Base-by-base conservation (phyloP, 2,888 invertebrate genomes). In the Cerastoderma edule region DNA sequence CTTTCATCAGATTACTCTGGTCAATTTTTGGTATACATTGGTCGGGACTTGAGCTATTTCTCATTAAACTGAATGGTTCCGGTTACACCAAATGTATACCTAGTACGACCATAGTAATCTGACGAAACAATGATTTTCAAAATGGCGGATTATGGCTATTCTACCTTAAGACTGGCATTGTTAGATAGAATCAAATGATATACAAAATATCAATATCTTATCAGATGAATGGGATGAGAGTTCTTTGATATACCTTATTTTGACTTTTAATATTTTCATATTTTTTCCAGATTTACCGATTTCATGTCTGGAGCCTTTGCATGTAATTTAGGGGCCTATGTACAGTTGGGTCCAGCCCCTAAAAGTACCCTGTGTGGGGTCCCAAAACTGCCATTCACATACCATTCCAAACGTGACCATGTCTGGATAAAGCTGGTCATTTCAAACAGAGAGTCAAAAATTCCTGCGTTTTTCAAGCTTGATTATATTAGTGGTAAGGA, bases 361-460 rank as follows among this genome's bases (percentile, higher is more conserved):
- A 22, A 39, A 44, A 56, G 19, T 16, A 68, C 68, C 27, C 24
- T 68, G 10, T 68, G 68, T 57, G 44, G 68, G 27, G 28, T 44
- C 30, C 46, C 68, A 2, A 56, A 68, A 19, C 27, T 30, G 3
- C 44, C 54, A 19, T 56, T 44, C n/a, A 56, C 39, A 30, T 75
- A 75, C 46, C 64, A 54, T 54, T 69, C 75, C 28, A 30, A 53
- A 22, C 64, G 72, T 39, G 53, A 69, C 24, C 69, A 70, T 69
- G 72, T 79, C 4, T 79, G 79, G 79, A 75, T 79, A n/a, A 79
- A 72, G 30, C 70, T 75, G 24, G 60, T 60, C 39, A 60, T 39
- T 60, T 39, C 60, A 60, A 39, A 35, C 5, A 22, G 2, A 1
- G 0, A 22, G 10, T 3, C 16, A 39, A 24, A 2, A 2, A 24